Evolutionary conservation across 2,797 vertebrate genomes (phyloP), one percentile per base, ranked within the genome.

Genomic region (Sciurus vulgaris): DNA sequence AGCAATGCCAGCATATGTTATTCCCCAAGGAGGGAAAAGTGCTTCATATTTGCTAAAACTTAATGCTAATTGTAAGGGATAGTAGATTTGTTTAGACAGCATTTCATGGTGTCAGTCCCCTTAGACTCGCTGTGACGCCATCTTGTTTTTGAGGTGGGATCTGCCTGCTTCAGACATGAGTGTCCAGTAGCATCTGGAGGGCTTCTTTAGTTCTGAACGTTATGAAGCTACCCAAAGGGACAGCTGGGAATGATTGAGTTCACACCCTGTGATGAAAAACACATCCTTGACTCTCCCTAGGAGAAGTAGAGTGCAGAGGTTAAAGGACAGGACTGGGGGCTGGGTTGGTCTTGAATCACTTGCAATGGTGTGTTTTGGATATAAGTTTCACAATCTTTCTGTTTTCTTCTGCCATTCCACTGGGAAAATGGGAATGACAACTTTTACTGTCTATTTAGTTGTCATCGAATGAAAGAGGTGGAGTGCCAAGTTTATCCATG

Each of bases 41-140:
- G 81, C 88, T 94, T 97, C 63, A 44, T 78, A 94, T 97, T 79
- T 95, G 73, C 26, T 86, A 92, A 92, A 81, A 74, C 13, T 35
- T 86, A 83, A 76, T 89, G 26, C 49, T 85, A 30, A 49, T 79
- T 92, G 24, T 90, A 90, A 85, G 44, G 33, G 41, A n/a, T 35
- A 93, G 63, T 35, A 82, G 20, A 49, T 49, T 85, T 89, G 26
- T 81, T 69, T 84, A 95, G 86, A 83, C 3, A 92, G 51, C 44
- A 7, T 74, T 94, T 96, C 28, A 33, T 59, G 54, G 78, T 10
- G 18, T n/a, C 22, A 69, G 33, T 10, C 26, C 79, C 63, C 83
- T 67, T 86, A 77, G 18, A 24, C 61, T 67, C 38, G 10, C 18
- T 47, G 28, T 4, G 28, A 84, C 44, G 65, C 3, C 17, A 26